phyloP scores from a whole-genome alignment of 2,888 invertebrate species.

The Mantis religiosa region DNA sequence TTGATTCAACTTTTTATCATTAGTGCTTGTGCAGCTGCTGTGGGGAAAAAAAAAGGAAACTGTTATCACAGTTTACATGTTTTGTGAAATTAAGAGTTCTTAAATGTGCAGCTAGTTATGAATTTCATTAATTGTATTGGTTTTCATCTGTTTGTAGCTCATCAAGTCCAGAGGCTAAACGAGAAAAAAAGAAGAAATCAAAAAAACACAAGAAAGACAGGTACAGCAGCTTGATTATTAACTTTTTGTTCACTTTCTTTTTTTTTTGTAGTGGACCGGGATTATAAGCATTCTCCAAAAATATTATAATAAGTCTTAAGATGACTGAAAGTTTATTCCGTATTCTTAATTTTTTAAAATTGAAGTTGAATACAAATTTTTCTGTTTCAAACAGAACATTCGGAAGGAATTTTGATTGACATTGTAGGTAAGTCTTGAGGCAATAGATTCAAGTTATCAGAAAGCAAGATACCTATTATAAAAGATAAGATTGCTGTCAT shows the following conservation, averaged over 20 bases:
- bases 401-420: slow-evolving; percentile 31
- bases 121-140: neutral
- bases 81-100: no score
- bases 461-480: neutral
- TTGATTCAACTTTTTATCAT: no score
- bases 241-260: neutral
- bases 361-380: slow-evolving; percentile 38
- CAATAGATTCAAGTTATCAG: slow-evolving; percentile 24
- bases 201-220: slow-evolving; percentile 64
- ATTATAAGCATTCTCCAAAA: slow-evolving; percentile 5
- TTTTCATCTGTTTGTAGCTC: slow-evolving; percentile 27
- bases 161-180: slow-evolving; percentile 43
- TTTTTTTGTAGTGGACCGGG: neutral
- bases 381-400: slow-evolving; percentile 47
- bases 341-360: slow-evolving; percentile 15
- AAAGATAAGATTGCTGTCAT: neutral
- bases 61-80: no score
- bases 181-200: slow-evolving; percentile 64
- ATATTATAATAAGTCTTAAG: neutral
- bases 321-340: neutral
- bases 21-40: no score
- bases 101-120: no score
- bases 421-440: slow-evolving; percentile 40
- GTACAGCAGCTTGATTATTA: slow-evolving; percentile 43
- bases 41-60: no score